Evolutionary conservation across 2,113 vertebrate genomes (phyloP).

Genomic region (Euleptes europaea): DNA sequence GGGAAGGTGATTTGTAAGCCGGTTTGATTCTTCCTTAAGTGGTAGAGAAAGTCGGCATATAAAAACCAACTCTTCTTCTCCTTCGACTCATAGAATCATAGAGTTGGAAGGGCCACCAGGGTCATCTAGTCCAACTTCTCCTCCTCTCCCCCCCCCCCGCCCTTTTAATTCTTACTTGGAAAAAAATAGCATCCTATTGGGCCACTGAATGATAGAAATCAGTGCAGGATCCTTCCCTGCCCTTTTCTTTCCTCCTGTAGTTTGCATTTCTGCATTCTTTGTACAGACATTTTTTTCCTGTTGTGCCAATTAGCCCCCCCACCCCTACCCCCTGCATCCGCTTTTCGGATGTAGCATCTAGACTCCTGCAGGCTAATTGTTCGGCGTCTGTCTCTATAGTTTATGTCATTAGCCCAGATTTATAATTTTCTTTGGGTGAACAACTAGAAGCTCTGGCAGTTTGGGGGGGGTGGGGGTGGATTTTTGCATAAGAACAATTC

Average conservation of each 20-base stretch:
- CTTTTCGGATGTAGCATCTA: conserved; percentile 65
- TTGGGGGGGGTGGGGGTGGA: neutral
- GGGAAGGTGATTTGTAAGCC: too few relatives aligned
- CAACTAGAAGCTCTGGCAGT: conserved; percentile 44
- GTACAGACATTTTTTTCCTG: conserved; percentile 42
- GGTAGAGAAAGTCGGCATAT: too few relatives aligned
- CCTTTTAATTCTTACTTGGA: neutral
- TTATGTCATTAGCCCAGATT: conserved; percentile 66
- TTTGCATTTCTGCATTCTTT: conserved; percentile 56
- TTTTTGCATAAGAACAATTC: conserved; percentile 63
- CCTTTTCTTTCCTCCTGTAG: neutral
- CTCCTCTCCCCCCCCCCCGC: too few relatives aligned
- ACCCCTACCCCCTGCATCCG: conserved; percentile 41
- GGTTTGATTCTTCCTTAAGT: too few relatives aligned
- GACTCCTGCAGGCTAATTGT: conserved; percentile 60
- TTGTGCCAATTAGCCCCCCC: conserved; percentile 47
- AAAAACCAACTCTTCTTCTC: too few relatives aligned
- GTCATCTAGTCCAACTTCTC: too few relatives aligned
- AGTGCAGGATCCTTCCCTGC: neutral
- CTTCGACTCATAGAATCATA: too few relatives aligned
- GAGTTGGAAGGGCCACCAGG: too few relatives aligned
- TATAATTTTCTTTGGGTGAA: conserved; percentile 39
- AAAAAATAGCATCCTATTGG: neutral
- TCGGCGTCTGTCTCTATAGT: conserved; percentile 62
- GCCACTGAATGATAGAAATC: too few relatives aligned